Evolutionary conservation across 1,140 invertebrate species (phyloP), one percentile per base, ranked within the genome.

Genomic region (Teleopsis dalmanni): DNA sequence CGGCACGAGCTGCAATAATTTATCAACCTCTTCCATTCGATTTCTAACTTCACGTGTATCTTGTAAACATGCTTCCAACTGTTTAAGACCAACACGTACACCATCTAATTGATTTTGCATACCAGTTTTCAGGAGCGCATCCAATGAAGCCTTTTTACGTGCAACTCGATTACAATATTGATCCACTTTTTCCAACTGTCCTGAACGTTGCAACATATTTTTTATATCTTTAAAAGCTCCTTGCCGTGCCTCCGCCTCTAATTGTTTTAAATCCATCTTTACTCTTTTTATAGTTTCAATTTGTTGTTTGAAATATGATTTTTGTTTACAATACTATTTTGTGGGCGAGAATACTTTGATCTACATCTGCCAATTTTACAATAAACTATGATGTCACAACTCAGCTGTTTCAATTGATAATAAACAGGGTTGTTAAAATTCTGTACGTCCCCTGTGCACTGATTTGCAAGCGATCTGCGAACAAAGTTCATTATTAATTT

Each of bases 21-120:
- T 48, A 55, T 76, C 77, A 51, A 90, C 86, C 71, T 87, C 72
- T 62, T 87, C 83, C 18, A 97, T 85, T 2, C 62, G 55, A 1
- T 57, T 55, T 49, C 75, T 76, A 50, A 89, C 86, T 71, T 88
- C 73, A 60, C 89, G 85, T 6, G 97, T 86, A 75, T 94, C 91
- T 59, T 86, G 78, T 19, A 92, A 73, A 34, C 90, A 88, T 23
- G 80, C 79, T 57, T 91, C 81, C 13, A 99, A 73, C 65, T 97
- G 89, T 61, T 87, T 85, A n/a, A 99, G 79, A 0, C 95, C 95
- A 10, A 91, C 87, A 58, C 87, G 80, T 0, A 98, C 95, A 1
- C 94, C 95, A 75, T 99, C 95, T 31, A 99, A 71, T 73, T 99
- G 95, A 60, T 91, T 93, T 73, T 99, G 95, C 76, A 99, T 92